These are phyloP conservation scores for Eilema caniola DNA, from an alignment of 2,888 invertebrate species.

Conservation along the genomic window DNA sequence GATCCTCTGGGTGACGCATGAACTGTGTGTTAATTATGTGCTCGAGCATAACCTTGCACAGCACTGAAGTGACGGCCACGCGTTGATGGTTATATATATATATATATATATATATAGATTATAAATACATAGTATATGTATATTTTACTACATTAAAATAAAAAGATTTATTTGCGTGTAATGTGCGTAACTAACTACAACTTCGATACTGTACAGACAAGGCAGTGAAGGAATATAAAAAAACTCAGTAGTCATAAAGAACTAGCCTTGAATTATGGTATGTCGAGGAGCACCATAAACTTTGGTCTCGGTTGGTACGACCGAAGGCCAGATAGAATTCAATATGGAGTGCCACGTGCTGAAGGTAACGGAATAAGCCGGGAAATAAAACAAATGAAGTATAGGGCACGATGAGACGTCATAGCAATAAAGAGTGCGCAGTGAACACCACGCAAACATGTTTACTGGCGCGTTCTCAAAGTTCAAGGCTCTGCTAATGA, in stretches of 20 bases:
- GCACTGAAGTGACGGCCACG: no score
- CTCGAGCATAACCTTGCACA: no score
- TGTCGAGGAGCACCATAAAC: constrained; percentile 46
- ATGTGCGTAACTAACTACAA: neutral
- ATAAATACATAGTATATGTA: no score
- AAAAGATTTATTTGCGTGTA: neutral
- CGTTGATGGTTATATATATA: no score
- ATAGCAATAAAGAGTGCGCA: constrained; percentile 77
- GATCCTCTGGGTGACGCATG: no score
- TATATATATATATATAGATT: no score
- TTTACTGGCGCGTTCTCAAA: constrained; percentile 78
- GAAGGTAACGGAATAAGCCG: constrained; percentile 69
- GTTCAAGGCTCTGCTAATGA: constrained; percentile 82
- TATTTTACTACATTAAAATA: neutral
- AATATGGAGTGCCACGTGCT: constrained; percentile 59
- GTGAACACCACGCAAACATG: constrained; percentile 81
- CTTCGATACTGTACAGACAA: constrained; percentile 11
- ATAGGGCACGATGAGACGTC: constrained; percentile 68
- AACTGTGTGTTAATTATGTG: no score
- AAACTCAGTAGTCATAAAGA: constrained; percentile 37
- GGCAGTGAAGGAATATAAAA: constrained; percentile 32
- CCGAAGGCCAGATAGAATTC: constrained; percentile 47
- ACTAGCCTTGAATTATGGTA: constrained; percentile 41
- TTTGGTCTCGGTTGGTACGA: constrained; percentile 40
- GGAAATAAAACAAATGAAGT: constrained; percentile 59